Conservation (phyloP, 2,888 invertebrate genomes). For the Acanthacorydalis orientalis region DNA sequence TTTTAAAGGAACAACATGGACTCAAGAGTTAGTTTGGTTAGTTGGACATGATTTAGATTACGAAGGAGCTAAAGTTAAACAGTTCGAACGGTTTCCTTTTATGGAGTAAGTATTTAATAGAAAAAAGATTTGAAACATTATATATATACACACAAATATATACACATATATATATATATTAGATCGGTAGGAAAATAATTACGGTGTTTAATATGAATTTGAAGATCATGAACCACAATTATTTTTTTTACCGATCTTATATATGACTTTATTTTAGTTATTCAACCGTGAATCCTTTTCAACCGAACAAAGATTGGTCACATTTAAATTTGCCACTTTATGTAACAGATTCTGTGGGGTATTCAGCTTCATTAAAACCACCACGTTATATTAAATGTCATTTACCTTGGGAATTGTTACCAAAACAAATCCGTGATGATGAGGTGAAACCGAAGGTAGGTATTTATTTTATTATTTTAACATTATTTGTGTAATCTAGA, state of each 20-base stretch:
- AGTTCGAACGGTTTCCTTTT: slow-evolving; percentile 23
- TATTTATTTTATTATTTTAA: not conserved
- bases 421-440: not conserved
- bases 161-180: too few relatives aligned
- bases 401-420: not conserved
- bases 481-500: too few relatives aligned
- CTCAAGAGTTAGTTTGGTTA: slow-evolving; percentile 15
- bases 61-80: slow-evolving; percentile 18
- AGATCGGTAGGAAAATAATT: too few relatives aligned
- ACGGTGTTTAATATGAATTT: too few relatives aligned
- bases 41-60: slow-evolving; percentile 23
- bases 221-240: too few relatives aligned
- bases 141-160: too few relatives aligned
- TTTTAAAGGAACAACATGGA: slow-evolving; percentile 27
- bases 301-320: too few relatives aligned
- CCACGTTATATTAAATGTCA: slow-evolving; percentile 1
- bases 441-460: slow-evolving; percentile 1
- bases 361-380: not conserved
- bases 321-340: not conserved
- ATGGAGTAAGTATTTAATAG: slow-evolving; percentile 19
- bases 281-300: too few relatives aligned
- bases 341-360: not conserved
- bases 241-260: too few relatives aligned
- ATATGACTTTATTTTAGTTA: too few relatives aligned
- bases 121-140: too few relatives aligned